phyloP scores from a whole-genome alignment of 2,888 invertebrate species.

The Noctua janthina region DNA sequence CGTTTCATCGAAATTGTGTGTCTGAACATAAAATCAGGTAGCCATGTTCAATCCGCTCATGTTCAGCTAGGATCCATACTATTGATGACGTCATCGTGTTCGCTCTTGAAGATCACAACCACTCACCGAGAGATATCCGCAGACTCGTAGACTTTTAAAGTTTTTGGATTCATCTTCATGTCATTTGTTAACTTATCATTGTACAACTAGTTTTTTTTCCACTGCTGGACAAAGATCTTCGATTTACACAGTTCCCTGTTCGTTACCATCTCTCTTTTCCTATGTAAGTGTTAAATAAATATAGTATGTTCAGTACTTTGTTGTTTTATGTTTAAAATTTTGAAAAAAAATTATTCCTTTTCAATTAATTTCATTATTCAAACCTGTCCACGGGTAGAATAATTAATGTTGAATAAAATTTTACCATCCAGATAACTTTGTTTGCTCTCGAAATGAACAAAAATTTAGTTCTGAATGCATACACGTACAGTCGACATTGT shows the following conservation, averaged over 20 bases:
- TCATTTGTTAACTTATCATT: not conserved
- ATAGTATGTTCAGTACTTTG: not conserved
- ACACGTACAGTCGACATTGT: slow-evolving; percentile 64
- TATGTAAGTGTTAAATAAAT: not conserved
- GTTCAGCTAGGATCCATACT: slow-evolving; percentile 74
- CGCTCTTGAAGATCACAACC: not conserved
- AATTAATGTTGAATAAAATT: too few species aligned
- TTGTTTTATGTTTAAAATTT: too few species aligned
- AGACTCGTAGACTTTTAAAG: not conserved
- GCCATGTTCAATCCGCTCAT: slow-evolving; percentile 71
- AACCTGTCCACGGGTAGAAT: not conserved
- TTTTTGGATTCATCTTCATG: too few species aligned
- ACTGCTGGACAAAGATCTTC: not conserved
- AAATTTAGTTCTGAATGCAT: slow-evolving; percentile 66
- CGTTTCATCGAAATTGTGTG: slow-evolving; percentile 63
- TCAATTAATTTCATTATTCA: not conserved
- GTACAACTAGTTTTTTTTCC: not conserved
- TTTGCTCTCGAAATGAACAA: slow-evolving; percentile 52
- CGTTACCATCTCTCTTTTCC: not conserved
- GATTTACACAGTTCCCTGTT: not conserved
- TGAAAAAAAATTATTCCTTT: not conserved
- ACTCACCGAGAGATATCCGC: not conserved
- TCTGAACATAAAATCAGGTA: slow-evolving; percentile 69
- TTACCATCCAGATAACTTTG: not conserved
- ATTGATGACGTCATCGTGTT: slow-evolving; percentile 47